These are phyloP conservation scores for Drosophila melanica DNA, from an alignment of 1,140 invertebrate genomes.

Conservation along the genomic window DNA sequence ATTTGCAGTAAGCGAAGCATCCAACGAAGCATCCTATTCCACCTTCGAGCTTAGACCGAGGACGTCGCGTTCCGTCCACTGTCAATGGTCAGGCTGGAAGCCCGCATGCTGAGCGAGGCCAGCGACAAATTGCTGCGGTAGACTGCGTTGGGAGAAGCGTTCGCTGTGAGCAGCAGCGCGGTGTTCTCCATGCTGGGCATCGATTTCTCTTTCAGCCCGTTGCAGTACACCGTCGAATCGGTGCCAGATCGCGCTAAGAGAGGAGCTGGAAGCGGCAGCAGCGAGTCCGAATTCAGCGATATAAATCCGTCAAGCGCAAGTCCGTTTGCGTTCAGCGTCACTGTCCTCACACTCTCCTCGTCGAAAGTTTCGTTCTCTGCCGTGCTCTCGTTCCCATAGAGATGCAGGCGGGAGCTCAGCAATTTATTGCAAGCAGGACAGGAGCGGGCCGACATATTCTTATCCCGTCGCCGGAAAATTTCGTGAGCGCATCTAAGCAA, in stretches of 20 bases:
- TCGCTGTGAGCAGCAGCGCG: constrained; percentile 40
- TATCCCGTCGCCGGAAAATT: constrained; percentile 87
- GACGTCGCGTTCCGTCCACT: constrained; percentile 77
- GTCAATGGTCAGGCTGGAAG: constrained; percentile 79
- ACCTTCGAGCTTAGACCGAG: constrained; percentile 54
- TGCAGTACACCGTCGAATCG: constrained; percentile 40
- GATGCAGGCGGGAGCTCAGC: constrained; percentile 86
- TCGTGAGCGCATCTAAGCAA: constrained; percentile 88
- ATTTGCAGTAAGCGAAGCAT: too few species aligned
- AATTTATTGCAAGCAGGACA: constrained; percentile 88
- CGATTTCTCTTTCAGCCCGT: constrained; percentile 39
- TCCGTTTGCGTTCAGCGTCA: constrained; percentile 42
- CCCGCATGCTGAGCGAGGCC: constrained; percentile 76
- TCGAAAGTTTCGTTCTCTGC: constrained; percentile 48
- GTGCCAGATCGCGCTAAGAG: background rate
- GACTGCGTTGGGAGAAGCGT: constrained; percentile 53
- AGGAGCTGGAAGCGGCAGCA: constrained; percentile 30
- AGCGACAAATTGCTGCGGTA: constrained; percentile 79
- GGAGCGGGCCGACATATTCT: constrained; percentile 85
- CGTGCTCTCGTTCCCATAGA: constrained; percentile 48
- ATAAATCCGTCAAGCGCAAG: constrained; percentile 45
- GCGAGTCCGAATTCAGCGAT: constrained; percentile 34
- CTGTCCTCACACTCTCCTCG: constrained; percentile 33
- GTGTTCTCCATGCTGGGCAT: constrained; percentile 53
- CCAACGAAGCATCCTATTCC: too few species aligned